A percentile compares a stretch with the other conserved stretches of the same genome.
phyloP scores from a whole-genome alignment of 2,888 invertebrate species.

The Rotaria macrura region DNA sequence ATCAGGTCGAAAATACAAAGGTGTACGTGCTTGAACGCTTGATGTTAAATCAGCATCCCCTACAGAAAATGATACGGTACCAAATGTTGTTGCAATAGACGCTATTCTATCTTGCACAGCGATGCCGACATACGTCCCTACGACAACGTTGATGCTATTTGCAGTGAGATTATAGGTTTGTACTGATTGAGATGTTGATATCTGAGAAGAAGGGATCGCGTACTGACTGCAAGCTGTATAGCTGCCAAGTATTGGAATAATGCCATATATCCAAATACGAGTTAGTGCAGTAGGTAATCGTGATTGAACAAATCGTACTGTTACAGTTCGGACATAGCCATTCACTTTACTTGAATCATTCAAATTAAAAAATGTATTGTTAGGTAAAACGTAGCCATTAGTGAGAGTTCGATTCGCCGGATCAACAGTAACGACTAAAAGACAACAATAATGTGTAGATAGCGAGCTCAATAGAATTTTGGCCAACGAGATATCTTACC shows the following conservation, averaged over 20 bases:
- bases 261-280: neutral
- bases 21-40: neutral
- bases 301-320: neutral
- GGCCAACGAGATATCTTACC: neutral
- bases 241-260: neutral
- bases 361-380: neutral
- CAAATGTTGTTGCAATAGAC: neutral
- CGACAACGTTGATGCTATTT: neutral
- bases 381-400: neutral
- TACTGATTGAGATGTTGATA: neutral
- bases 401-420: neutral
- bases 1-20: neutral
- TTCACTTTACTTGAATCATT: neutral
- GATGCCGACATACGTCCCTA: neutral
- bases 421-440: neutral
- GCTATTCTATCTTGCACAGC: neutral
- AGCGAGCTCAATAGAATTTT: neutral
- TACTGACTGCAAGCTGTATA: neutral
- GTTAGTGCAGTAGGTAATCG: neutral
- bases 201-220: neutral
- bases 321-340: neutral
- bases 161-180: neutral
- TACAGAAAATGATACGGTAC: neutral
- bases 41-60: neutral
- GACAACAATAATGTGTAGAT: neutral